phyloP scores from a whole-genome alignment of 2,797 vertebrate genomes.

The Bovichtus variegatus region DNA sequence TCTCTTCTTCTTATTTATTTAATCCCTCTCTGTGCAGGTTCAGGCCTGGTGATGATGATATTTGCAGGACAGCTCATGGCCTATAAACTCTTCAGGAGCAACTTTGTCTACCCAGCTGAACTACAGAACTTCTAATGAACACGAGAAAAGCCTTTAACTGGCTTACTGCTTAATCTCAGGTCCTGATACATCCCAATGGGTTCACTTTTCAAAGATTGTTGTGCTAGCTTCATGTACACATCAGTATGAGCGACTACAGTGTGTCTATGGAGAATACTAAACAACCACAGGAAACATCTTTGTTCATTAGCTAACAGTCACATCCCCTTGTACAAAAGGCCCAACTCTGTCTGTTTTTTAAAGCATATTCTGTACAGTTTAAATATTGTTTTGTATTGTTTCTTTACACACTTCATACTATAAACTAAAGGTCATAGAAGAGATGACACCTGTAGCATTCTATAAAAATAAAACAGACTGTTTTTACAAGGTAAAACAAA shows the following conservation, averaged over 20 bases:
- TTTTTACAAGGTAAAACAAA: not conserved
- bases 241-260: not conserved
- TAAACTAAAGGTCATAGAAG: slow-evolving; percentile 1
- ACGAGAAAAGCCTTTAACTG: slow-evolving; percentile 55
- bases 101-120: slow-evolving; percentile 90
- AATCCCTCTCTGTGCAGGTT: slow-evolving; percentile 79
- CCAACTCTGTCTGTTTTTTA: slow-evolving; percentile 40
- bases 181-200: not conserved
- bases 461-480: slow-evolving; percentile 13
- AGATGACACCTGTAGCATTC: slow-evolving; percentile 5
- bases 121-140: slow-evolving; percentile 83
- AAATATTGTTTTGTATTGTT: slow-evolving; percentile 71
- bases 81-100: slow-evolving; percentile 91
- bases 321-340: slow-evolving; percentile 41
- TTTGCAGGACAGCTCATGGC: slow-evolving; percentile 91
- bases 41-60: slow-evolving; percentile 91
- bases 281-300: not conserved
- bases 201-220: slow-evolving; percentile 12
- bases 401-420: slow-evolving; percentile 41
- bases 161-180: slow-evolving; percentile 55
- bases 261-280: not conserved
- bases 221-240: slow-evolving; percentile 1
- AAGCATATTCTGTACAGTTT: slow-evolving; percentile 65
- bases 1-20: slow-evolving; percentile 20
- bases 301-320: slow-evolving; percentile 2